Evolutionary conservation across 2,113 vertebrate genomes (phyloP).

Genomic region (Noturus placidus): DNA sequence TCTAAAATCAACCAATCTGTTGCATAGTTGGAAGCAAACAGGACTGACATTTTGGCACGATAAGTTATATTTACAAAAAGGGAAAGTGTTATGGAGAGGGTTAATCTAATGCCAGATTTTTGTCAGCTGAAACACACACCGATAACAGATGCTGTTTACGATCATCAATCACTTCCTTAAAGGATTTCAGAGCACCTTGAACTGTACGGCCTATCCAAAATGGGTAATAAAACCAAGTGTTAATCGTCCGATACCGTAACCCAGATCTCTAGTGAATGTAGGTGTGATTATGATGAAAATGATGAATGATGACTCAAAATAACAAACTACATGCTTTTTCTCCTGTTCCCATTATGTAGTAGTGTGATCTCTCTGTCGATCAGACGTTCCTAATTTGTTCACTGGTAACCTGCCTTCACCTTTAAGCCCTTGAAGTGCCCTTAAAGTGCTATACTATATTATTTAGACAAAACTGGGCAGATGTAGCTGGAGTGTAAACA

Average conservation of each 20-base stretch:
- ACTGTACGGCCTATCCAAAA: not conserved
- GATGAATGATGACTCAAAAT: not conserved
- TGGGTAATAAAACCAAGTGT: not conserved
- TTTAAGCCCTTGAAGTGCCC: conserved; percentile 49
- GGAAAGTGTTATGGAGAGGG: conserved; percentile 34
- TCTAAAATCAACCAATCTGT: conserved; percentile 68
- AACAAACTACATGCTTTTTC: not conserved
- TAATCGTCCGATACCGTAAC: not conserved
- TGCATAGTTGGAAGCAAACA: conserved; percentile 80
- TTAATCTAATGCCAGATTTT: conserved; percentile 16
- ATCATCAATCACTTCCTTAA: not conserved
- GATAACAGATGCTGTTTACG: conserved; percentile 48
- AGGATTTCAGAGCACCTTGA: not conserved
- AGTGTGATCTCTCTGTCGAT: not conserved
- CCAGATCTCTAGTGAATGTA: not conserved
- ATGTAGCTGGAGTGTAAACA: conserved; percentile 51
- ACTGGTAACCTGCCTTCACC: conserved; percentile 25
- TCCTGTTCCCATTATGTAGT: not conserved
- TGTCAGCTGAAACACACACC: conserved; percentile 53
- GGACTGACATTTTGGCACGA: conserved; percentile 60
- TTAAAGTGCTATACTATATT: conserved; percentile 37
- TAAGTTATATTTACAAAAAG: conserved; percentile 52
- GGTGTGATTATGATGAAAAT: not conserved
- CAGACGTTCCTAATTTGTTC: not conserved
- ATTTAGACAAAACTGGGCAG: conserved; percentile 40